Evolutionary conservation across 2,888 invertebrate genomes (phyloP).

Genomic region (Agelastica alni): DNA sequence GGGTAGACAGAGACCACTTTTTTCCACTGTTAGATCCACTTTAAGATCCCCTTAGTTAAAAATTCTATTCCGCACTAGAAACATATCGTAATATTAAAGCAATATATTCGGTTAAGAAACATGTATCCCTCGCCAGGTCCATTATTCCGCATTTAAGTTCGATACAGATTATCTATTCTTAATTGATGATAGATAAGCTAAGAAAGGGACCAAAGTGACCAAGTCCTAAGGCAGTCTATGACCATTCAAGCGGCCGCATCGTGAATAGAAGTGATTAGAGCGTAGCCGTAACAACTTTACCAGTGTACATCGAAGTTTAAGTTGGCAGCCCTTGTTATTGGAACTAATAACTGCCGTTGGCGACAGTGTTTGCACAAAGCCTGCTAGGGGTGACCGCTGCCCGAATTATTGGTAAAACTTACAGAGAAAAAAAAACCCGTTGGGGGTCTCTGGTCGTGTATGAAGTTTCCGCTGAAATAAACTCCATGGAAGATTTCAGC

Average conservation of each 20-base stretch:
- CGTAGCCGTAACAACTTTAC: constrained; percentile 45
- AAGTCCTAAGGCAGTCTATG: constrained; percentile 47
- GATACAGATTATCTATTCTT: constrained; percentile 45
- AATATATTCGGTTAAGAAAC: not conserved
- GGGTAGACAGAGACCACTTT: too few relatives aligned
- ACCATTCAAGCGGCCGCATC: constrained; percentile 36
- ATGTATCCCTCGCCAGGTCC: not conserved
- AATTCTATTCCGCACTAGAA: too few relatives aligned
- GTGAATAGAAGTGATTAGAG: constrained; percentile 53
- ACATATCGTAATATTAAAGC: too few relatives aligned
- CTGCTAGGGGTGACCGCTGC: constrained; percentile 43
- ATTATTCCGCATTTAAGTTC: constrained; percentile 25
- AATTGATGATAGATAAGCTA: constrained; percentile 50
- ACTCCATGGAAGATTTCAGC: not conserved
- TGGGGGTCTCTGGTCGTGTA: constrained; percentile 4
- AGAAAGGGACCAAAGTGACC: constrained; percentile 48
- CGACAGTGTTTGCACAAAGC: constrained; percentile 47
- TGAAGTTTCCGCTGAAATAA: constrained; percentile 4
- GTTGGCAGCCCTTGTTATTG: constrained; percentile 51
- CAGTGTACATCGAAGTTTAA: constrained; percentile 42
- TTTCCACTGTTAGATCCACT: too few relatives aligned
- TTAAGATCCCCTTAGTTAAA: too few relatives aligned
- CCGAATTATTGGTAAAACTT: constrained; percentile 42
- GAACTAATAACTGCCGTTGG: constrained; percentile 53
- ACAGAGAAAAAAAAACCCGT: constrained; percentile 12